A percentile compares a stretch with the other conserved stretches of the same genome.
phyloP scores from a whole-genome alignment of 2,113 vertebrate genomes.

The Phylloscopus trochilus region DNA sequence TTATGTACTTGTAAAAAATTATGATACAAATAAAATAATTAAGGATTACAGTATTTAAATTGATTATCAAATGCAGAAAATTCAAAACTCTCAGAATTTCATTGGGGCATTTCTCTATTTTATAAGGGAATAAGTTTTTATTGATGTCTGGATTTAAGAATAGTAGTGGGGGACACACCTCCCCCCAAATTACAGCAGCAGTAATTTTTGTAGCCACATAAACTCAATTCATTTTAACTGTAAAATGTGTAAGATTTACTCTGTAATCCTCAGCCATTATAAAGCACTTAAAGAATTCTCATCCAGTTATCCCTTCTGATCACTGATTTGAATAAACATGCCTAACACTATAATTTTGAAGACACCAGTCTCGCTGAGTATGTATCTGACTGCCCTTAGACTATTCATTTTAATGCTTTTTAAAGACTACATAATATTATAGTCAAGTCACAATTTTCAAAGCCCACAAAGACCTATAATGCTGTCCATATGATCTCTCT shows the following conservation, averaged over 20 bases:
- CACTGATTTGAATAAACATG: constrained; percentile 29
- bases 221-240: constrained; percentile 29
- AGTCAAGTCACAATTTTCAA: constrained; percentile 40
- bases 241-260: constrained; percentile 47
- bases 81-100: not conserved
- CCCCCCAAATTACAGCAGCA: not conserved
- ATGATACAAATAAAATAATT: not conserved
- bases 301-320: constrained; percentile 31
- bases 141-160: not conserved
- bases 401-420: constrained; percentile 7
- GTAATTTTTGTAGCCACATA: not conserved
- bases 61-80: not conserved
- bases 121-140: not conserved
- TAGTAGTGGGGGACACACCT: not conserved
- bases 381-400: not conserved
- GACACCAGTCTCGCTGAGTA: not conserved
- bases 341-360: constrained; percentile 45
- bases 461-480: not conserved
- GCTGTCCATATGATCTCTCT: not conserved
- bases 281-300: constrained; percentile 58
- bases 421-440: not conserved
- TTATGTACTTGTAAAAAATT: not conserved
- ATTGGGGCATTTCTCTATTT: not conserved
- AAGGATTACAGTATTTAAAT: not conserved
- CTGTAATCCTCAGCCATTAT: constrained; percentile 41